Evolutionary conservation across 2,888 invertebrate genomes (phyloP), one percentile per base, ranked within the genome.

Genomic region (Invenusta paracnida): DNA sequence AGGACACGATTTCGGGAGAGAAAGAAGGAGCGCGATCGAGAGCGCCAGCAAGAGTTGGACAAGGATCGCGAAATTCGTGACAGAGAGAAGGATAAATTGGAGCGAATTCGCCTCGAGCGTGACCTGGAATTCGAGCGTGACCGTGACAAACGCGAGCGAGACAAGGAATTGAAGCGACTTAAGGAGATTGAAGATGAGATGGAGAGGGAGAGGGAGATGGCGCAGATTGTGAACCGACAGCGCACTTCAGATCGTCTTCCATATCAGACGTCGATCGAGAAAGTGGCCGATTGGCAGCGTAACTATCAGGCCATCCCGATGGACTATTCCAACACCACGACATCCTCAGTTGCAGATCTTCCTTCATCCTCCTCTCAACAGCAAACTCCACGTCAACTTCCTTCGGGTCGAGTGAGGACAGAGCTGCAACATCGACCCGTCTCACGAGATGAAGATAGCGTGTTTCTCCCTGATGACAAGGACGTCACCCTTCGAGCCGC

Each of bases 11-110:
- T 48, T 30, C 30, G 83, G 30, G 30, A 29, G 84, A 83, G 85
- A 73, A 85, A 85, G 84, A 85, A 29, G n/a, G 85, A 85, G n/a
- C 30, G 27, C 13, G 85, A 83, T n/a, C n/a, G 23, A 5, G 5
- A 30, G 23, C 83, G 83, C 13, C 23, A 11, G 1, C 17, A 25
- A n/a, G 85, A 85, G 30, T 13, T 30, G 29, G 30, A 85, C 23
- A 30, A 85, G 23, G 23, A 23, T 82, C 82, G n/a, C 23, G 48
- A 48, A 48, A 48, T 48, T 11, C 48, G 48, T 48, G 48, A 48
- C 48, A 48, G 17, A 48, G 48, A 48, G 17, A 48, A 48, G 17
- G 48, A 48, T 11, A 48, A 48, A 5, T 17, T 5, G 17, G 48
- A 48, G 17, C 48, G 48, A 48, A 17, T 48, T 11, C 5, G 17